Base-by-base conservation (phyloP, 2,797 vertebrate genomes). In the Picus viridis region DNA sequence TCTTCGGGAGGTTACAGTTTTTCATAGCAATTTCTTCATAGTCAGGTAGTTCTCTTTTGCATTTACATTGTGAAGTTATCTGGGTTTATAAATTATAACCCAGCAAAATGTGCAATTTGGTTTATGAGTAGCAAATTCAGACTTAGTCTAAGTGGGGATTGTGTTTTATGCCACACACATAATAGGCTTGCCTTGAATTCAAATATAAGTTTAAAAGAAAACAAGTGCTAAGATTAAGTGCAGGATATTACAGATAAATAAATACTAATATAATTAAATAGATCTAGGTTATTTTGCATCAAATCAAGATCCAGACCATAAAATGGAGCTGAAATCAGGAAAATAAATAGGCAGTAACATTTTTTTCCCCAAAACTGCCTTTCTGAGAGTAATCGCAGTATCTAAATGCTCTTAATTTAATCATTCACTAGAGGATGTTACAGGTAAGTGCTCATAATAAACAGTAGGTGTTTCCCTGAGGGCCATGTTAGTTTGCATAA, bases 401-500 rank as follows among this genome's bases (percentile, higher is more conserved):
- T n/a, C 92, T 88, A 84, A 93, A 93, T 7, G 1, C 41, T 89
- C 71, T 82, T 96, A 88, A 92, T 95, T 91, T 95, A 95, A 86
- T 90, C 79, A 82, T 86, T 95, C 89, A 88, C 56, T 89, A 61
- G 85, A 88, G 77, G 64, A 86, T 84, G 86, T 91, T 89, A 61
- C 73, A 96, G 87, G 87, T 92, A 95, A 89, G 49, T 86, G 91
- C 83, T 95, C 68, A 45, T 91, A 96, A 84, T 71, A 95, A 92
- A 90, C 87, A 89, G 87, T 89, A 94, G 92, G 93, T 93, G 80
- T 91, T 94, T 93, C 80, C 90, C 93, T 63, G 53, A 87, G 79
- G 93, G 73, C 75, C 45, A 47, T n/a, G 62, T 47, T 81, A 69
- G 49, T 87, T 94, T 92, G 73, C 93, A 87, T 93, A 96, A 94